Percentiles rank a stretch among this genome's conserved stretches.
Conservation (phyloP, 1,140 invertebrate genomes). For the Lithobius niger region DNA sequence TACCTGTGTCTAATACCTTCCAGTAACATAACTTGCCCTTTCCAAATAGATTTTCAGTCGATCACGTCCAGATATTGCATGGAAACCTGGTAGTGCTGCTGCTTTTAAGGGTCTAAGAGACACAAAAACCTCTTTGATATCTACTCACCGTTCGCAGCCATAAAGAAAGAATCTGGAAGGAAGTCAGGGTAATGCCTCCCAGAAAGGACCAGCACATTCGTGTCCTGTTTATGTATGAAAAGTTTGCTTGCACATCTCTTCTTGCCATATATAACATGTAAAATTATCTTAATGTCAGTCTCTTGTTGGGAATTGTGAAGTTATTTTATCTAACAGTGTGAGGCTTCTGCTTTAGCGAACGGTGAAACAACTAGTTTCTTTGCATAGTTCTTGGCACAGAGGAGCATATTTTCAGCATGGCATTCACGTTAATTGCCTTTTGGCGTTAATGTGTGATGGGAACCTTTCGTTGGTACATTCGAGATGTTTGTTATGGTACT, state of each 20-base stretch:
- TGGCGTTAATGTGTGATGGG: too few species aligned
- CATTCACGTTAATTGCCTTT: background rate
- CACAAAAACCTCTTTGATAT: background rate
- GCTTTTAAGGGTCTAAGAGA: too few species aligned
- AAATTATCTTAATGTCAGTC: too few species aligned
- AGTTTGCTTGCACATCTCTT: too few species aligned
- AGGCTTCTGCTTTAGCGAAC: too few species aligned
- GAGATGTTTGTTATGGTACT: background rate
- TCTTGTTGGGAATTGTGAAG: background rate
- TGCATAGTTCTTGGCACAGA: background rate
- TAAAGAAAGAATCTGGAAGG: background rate
- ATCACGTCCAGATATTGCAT: background rate
- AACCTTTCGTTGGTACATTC: too few species aligned
- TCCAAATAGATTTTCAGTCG: too few species aligned
- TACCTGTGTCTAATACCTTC: background rate
- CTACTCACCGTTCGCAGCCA: too few species aligned
- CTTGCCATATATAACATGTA: background rate
- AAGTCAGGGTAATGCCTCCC: background rate
- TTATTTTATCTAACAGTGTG: background rate
- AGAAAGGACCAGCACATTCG: background rate
- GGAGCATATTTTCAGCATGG: background rate
- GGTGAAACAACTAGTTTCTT: background rate
- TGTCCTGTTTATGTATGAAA: background rate
- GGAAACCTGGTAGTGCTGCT: background rate
- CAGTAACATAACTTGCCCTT: too few species aligned